Conservation (phyloP, 2,888 invertebrate genomes). For the Trisateles emortualis region DNA sequence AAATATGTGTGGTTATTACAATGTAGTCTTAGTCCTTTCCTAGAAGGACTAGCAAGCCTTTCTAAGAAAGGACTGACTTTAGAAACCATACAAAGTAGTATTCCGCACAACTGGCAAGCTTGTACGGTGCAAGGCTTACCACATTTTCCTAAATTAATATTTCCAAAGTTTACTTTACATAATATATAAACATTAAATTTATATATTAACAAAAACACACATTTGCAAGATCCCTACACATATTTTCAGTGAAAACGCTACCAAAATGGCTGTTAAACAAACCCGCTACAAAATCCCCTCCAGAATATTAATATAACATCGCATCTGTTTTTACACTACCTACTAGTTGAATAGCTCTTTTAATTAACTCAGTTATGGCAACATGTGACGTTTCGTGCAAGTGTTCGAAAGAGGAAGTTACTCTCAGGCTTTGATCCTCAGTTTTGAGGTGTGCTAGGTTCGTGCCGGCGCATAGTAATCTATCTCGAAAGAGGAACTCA, state of each 20-base stretch:
- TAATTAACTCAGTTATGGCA: constrained; percentile 46
- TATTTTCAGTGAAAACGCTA: constrained; percentile 3
- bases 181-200: no score
- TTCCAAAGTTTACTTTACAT: no score
- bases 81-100: no score
- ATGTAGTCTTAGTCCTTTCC: no score
- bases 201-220: background rate
- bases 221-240: constrained; percentile 2
- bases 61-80: no score
- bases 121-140: no score
- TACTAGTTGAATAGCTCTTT: constrained; percentile 30
- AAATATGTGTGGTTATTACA: no score
- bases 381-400: constrained; percentile 48
- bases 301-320: constrained; percentile 17
- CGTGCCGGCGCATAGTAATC: constrained; percentile 75
- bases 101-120: no score
- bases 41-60: no score
- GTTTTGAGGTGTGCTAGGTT: constrained; percentile 64
- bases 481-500: constrained; percentile 57
- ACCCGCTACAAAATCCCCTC: constrained; percentile 5
- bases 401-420: constrained; percentile 59
- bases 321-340: constrained; percentile 27
- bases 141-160: no score
- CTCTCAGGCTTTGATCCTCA: constrained; percentile 54
- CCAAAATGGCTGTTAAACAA: constrained; percentile 11